phyloP scores from a whole-genome alignment of 2,888 invertebrate genomes.

The Carcina quercana region DNA sequence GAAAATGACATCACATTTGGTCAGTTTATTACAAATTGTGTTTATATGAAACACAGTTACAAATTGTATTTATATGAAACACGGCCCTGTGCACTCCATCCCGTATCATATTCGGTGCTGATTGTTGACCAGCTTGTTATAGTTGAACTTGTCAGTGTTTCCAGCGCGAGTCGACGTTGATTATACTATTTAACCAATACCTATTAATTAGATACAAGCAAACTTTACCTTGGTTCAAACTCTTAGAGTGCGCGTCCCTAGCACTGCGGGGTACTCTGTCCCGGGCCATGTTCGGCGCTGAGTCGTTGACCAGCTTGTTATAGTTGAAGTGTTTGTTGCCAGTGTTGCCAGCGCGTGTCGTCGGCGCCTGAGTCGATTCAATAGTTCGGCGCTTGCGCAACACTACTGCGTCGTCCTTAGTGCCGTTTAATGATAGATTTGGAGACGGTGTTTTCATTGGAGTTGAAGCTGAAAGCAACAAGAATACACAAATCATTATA shows the following conservation, averaged over 20 bases:
- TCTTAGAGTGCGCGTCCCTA: slow-evolving; percentile 47
- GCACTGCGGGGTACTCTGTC: slow-evolving; percentile 21
- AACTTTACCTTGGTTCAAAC: slow-evolving; percentile 46
- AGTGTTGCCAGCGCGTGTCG: slow-evolving; percentile 47
- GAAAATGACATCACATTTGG: too few species aligned
- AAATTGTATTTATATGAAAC: too few species aligned
- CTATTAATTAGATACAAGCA: neutral
- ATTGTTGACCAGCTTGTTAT: too few species aligned
- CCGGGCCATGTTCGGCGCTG: slow-evolving; percentile 24
- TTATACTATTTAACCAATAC: too few species aligned
- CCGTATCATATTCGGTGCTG: too few species aligned
- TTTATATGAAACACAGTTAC: too few species aligned
- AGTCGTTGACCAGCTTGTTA: slow-evolving; percentile 86
- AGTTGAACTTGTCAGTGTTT: too few species aligned
- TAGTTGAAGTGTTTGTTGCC: slow-evolving; percentile 85
- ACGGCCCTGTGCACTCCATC: too few species aligned
- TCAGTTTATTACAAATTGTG: too few species aligned
- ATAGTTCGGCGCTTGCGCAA: slow-evolving; percentile 58
- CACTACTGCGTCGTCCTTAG: slow-evolving; percentile 38
- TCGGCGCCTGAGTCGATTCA: slow-evolving; percentile 55
- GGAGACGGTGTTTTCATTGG: slow-evolving; percentile 15
- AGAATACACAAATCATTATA: too few species aligned
- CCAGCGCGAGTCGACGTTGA: too few species aligned
- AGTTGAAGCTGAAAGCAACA: slow-evolving; percentile 8
- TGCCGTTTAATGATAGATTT: slow-evolving; percentile 26